Evolutionary conservation across 1,140 invertebrate genomes (phyloP).

Genomic region (Hermetia illucens): DNA sequence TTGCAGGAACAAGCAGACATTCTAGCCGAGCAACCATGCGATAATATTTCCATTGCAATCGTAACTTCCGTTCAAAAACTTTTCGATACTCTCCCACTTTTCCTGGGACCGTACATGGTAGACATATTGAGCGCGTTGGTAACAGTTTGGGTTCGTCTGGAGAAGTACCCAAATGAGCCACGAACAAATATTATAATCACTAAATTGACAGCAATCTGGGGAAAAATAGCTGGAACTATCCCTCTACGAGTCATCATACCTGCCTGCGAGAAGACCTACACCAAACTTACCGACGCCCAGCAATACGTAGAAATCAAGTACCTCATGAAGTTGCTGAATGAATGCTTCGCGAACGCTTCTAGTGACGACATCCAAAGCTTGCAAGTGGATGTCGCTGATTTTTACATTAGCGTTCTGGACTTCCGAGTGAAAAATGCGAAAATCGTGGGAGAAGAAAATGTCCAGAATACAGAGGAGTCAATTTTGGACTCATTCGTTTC

Average conservation of each 20-base stretch:
- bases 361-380: conserved; percentile 44
- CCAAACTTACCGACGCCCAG: conserved; percentile 40
- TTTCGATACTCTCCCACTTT: conserved; percentile 61
- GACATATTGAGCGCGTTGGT: conserved; percentile 54
- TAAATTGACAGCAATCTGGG: conserved; percentile 44
- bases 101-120: conserved; percentile 70
- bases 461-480: conserved; percentile 45
- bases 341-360: conserved; percentile 46
- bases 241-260: conserved; percentile 63
- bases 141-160: conserved; percentile 31
- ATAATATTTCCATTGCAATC: conserved; percentile 40
- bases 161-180: conserved; percentile 28
- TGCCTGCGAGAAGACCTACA: conserved; percentile 49
- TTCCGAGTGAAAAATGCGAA: conserved; percentile 38
- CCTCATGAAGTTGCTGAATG: conserved; percentile 57
- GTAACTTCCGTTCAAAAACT: conserved; percentile 67
- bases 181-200: conserved; percentile 38
- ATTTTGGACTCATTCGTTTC: conserved; percentile 58
- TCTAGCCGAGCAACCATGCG: conserved; percentile 33
- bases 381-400: conserved; percentile 48
- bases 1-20: conserved; percentile 34
- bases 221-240: conserved; percentile 52
- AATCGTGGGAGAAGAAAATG: conserved; percentile 19
- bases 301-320: conserved; percentile 46
- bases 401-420: conserved; percentile 63